phyloP scores from a whole-genome alignment of 2,113 vertebrate genomes.

The Zootoca vivipara region DNA sequence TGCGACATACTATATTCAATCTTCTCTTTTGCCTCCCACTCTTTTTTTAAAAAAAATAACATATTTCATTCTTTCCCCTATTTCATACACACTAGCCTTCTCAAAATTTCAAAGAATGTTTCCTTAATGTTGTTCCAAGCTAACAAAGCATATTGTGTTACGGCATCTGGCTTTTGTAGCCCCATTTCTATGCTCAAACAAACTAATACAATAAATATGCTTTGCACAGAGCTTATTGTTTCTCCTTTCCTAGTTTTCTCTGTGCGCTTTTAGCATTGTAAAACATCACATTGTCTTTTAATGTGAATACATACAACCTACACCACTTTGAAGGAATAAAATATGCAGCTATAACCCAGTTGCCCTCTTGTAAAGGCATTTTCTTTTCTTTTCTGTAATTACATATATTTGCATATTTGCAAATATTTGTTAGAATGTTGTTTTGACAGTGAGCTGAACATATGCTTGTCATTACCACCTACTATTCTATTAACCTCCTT shows the following conservation, averaged over 20 bases:
- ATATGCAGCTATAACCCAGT: not conserved
- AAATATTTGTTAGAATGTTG: not conserved
- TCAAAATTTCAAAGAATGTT: not conserved
- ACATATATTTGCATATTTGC: slow-evolving; percentile 1
- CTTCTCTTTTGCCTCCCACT: not conserved
- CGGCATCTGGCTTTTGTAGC: slow-evolving; percentile 1
- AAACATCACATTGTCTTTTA: not conserved
- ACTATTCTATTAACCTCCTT: not conserved
- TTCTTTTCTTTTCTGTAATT: not conserved
- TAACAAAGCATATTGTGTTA: not conserved
- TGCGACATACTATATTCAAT: not conserved
- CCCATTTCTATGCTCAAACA: not conserved
- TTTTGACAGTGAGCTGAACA: not conserved
- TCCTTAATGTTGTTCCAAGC: not conserved
- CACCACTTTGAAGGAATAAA: not conserved
- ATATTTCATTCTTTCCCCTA: not conserved
- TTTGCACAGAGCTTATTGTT: slow-evolving; percentile 19
- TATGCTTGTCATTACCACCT: not conserved
- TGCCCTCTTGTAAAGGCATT: not conserved
- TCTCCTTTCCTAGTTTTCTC: not conserved
- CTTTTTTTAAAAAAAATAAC: not conserved
- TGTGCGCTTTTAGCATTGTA: not conserved
- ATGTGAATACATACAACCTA: not conserved
- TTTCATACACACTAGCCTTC: not conserved
- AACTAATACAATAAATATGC: not conserved